These are phyloP conservation scores for Geothlypis trichas DNA, from an alignment of 2,113 vertebrate genomes.

Conservation along the genomic window DNA sequence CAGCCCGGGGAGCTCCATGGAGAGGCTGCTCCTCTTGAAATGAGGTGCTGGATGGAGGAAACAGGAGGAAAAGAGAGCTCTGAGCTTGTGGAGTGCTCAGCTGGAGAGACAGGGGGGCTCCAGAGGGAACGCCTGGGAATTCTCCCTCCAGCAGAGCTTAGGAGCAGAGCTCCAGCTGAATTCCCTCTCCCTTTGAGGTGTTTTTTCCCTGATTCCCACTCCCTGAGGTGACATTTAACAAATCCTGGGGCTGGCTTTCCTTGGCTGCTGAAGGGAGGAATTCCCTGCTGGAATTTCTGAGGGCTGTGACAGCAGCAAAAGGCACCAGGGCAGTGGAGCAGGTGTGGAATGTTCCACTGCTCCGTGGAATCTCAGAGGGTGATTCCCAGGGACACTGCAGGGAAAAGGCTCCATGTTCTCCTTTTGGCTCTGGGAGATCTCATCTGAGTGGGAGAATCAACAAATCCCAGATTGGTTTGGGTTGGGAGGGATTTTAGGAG, in stretches of 20 bases:
- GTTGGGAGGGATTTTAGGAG: neutral
- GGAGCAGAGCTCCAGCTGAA: neutral
- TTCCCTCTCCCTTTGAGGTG: neutral
- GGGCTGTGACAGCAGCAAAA: neutral
- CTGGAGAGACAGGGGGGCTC: neutral
- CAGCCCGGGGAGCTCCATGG: neutral
- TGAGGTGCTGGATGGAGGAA: neutral
- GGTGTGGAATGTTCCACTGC: neutral
- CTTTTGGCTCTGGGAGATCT: neutral
- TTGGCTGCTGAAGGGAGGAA: neutral
- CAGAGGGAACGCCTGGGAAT: neutral
- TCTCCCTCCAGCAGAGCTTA: neutral
- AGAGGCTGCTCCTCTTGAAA: neutral
- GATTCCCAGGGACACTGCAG: neutral
- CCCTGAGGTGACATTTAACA: neutral
- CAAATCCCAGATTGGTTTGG: neutral
- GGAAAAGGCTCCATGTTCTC: neutral
- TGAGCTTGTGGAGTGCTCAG: neutral
- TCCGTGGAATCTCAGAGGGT: neutral
- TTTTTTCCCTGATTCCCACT: neutral
- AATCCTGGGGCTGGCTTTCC: neutral
- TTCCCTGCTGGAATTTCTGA: neutral
- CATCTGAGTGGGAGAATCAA: neutral
- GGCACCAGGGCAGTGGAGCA: rapidly evolving
- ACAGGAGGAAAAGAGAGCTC: neutral